A percentile compares a stretch with the other conserved stretches of the same genome.
These are phyloP conservation scores for Sebastes baramenuke DNA, from an alignment of 2,797 vertebrate species.

Conservation along the genomic window DNA sequence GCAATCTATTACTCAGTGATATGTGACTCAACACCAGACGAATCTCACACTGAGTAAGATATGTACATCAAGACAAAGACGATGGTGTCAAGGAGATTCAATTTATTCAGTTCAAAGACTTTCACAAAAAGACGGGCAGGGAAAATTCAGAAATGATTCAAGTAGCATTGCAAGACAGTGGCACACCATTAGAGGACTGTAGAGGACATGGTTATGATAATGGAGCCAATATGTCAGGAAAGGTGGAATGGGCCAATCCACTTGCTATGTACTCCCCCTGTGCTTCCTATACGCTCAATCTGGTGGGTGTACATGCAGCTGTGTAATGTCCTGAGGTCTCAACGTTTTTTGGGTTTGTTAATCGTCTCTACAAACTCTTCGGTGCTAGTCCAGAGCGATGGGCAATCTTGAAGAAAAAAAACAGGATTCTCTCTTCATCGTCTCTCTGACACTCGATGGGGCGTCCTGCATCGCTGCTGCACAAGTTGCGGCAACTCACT, in stretches of 20 bases:
- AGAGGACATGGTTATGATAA: not conserved
- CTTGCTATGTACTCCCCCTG: not conserved
- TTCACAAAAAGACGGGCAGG: not conserved
- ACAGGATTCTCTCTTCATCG: not conserved
- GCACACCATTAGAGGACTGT: not conserved
- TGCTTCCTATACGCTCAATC: not conserved
- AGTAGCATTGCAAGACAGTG: not conserved
- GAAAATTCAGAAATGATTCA: not conserved
- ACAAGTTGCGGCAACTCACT: not conserved
- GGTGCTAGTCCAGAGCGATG: too few relatives aligned
- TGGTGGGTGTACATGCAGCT: not conserved
- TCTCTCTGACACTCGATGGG: accelerated
- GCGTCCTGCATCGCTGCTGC: not conserved
- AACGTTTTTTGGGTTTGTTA: accelerated
- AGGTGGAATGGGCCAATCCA: not conserved
- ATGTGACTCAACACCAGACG: not conserved
- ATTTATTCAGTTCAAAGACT: not conserved
- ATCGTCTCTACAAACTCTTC: not conserved
- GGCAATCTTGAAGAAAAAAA: not conserved
- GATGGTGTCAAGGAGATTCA: not conserved
- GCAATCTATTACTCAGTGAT: constrained; percentile 32
- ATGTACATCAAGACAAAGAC: not conserved
- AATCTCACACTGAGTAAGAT: not conserved
- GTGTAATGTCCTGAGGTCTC: not conserved
- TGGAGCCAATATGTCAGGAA: not conserved